Conservation (phyloP, 2,797 vertebrate species). For the Arctocebus calabarensis region DNA sequence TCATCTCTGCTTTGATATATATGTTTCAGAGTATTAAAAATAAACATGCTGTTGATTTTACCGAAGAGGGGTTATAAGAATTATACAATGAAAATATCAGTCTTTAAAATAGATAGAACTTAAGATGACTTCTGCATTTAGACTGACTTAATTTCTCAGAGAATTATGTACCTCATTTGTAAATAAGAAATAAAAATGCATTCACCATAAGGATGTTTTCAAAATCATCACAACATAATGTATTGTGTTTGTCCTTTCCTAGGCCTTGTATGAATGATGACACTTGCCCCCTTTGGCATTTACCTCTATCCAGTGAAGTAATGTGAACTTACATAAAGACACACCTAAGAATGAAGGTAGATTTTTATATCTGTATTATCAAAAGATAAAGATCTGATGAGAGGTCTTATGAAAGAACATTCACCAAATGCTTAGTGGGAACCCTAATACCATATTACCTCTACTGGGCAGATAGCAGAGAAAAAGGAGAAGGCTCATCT, state of each 20-base stretch:
- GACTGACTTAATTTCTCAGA: not conserved
- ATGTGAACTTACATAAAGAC: not conserved
- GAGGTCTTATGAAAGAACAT: not conserved
- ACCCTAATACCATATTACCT: not conserved
- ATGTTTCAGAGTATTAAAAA: not conserved
- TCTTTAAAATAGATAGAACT: slow-evolving; percentile 21
- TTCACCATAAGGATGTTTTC: not conserved
- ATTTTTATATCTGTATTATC: not conserved
- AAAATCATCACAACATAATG: not conserved
- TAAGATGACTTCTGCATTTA: not conserved
- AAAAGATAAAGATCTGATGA: not conserved
- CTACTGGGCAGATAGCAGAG: too few species aligned
- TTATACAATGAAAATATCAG: not conserved
- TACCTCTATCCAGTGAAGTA: not conserved
- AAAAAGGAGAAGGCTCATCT: not conserved
- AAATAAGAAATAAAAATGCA: not conserved
- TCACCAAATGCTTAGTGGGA: not conserved
- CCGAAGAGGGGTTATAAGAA: not conserved
- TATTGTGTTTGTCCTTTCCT: not conserved
- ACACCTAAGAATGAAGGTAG: not conserved
- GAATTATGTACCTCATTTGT: not conserved
- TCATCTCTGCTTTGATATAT: not conserved
- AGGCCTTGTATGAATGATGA: not conserved
- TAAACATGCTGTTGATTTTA: not conserved
- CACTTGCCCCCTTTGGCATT: not conserved